Evolutionary conservation across 2,888 invertebrate species (phyloP).

Genomic region (Nowickia ferox): DNA sequence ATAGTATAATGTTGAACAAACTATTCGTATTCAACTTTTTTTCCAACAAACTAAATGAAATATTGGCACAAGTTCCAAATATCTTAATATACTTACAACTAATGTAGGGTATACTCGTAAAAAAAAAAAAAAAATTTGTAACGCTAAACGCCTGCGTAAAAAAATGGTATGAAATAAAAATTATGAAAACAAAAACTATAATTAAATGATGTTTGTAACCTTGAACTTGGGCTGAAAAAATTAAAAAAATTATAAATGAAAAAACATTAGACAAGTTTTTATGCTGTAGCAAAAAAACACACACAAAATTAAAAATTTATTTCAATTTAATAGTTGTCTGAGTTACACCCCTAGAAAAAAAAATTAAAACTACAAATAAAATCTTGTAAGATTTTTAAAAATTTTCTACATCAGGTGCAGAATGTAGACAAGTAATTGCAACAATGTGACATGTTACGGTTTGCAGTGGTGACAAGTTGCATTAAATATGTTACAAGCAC

Average conservation of each 20-base stretch:
- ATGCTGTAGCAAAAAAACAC: not conserved
- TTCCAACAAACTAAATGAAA: not conserved
- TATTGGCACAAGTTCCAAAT: not conserved
- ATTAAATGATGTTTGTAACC: slow-evolving; percentile 50
- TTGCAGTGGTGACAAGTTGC: slow-evolving; percentile 53
- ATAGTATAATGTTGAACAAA: too few species aligned
- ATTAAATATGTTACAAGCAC: slow-evolving; percentile 44
- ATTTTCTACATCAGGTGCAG: slow-evolving; percentile 49
- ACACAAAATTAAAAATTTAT: slow-evolving; percentile 9
- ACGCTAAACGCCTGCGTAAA: slow-evolving; percentile 50
- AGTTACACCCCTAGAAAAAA: slow-evolving; percentile 51
- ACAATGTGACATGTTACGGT: slow-evolving; percentile 35
- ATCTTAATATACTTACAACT: not conserved
- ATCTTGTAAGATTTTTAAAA: not conserved
- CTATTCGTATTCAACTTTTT: too few species aligned
- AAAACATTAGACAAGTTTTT: not conserved
- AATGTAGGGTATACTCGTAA: not conserved
- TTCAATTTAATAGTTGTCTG: slow-evolving; percentile 63
- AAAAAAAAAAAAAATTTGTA: slow-evolving; percentile 54
- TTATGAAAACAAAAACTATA: not conserved
- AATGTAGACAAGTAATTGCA: slow-evolving; percentile 52
- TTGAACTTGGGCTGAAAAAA: slow-evolving; percentile 63
- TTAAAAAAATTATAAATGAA: not conserved
- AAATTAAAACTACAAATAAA: slow-evolving; percentile 8
- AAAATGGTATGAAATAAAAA: slow-evolving; percentile 13